Evolutionary conservation across 2,797 vertebrate species (phyloP).

Genomic region (Macropus fuliginosus): DNA sequence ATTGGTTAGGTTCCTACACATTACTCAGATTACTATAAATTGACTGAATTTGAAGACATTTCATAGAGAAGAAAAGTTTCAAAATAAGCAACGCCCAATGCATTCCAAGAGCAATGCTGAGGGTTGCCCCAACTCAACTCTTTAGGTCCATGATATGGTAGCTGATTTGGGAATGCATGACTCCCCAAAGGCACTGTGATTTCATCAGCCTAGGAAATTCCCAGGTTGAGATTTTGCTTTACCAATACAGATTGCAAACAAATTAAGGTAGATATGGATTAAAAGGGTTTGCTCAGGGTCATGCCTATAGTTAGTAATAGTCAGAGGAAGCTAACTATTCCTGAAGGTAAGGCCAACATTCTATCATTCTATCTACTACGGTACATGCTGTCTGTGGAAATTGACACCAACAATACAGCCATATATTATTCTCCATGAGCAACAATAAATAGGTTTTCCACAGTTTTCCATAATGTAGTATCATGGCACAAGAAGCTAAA

Average conservation of each 20-base stretch:
- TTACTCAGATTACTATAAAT: constrained; percentile 88
- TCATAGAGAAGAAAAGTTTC: constrained; percentile 83
- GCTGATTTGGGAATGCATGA: not conserved
- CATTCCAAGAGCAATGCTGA: constrained; percentile 77
- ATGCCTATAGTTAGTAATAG: not conserved
- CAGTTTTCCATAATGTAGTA: constrained; percentile 49
- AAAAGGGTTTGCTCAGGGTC: not conserved
- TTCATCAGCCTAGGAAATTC: not conserved
- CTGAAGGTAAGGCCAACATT: not conserved
- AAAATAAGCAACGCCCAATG: constrained; percentile 81
- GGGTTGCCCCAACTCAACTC: constrained; percentile 74
- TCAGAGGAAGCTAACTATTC: not conserved
- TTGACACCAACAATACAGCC: constrained; percentile 64
- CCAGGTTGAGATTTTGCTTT: not conserved
- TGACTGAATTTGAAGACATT: constrained; percentile 85
- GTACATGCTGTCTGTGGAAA: not conserved
- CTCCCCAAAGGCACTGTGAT: not conserved
- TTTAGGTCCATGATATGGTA: constrained; percentile 72
- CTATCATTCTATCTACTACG: not conserved
- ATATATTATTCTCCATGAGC: constrained; percentile 52
- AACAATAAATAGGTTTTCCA: constrained; percentile 38
- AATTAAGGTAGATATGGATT: not conserved
- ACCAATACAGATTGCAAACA: not conserved
- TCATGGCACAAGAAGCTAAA: constrained; percentile 4
- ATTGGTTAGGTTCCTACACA: constrained; percentile 89